Conservation (phyloP, 2,113 vertebrate genomes). For the Calyptommatus sinebrachiatus region DNA sequence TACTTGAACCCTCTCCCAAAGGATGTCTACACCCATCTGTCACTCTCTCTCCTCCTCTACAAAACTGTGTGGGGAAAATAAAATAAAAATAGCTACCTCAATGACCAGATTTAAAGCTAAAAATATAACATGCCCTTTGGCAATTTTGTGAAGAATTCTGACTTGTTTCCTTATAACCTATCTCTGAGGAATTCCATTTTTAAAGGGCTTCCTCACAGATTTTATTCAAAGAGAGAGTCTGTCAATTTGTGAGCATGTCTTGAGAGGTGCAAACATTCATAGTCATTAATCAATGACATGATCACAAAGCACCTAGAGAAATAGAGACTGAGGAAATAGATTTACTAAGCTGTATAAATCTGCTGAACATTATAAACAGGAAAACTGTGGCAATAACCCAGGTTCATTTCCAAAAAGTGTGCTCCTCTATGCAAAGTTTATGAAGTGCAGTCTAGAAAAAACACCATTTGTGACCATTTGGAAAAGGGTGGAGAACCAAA, state of each 20-base stretch:
- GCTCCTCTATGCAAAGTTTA: constrained; percentile 1
- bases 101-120: background rate
- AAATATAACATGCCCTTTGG: background rate
- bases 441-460: constrained; percentile 18
- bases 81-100: background rate
- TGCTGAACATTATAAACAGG: background rate
- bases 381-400: background rate
- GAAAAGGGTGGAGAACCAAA: constrained; percentile 7
- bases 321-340: constrained; percentile 1
- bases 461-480: constrained; percentile 22
- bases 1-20: no score
- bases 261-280: constrained; percentile 9
- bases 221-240: constrained; percentile 14
- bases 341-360: constrained; percentile 11
- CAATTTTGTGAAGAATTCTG: constrained; percentile 21
- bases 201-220: background rate
- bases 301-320: constrained; percentile 24
- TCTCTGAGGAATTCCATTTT: constrained; percentile 9
- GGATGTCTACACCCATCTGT: background rate
- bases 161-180: background rate
- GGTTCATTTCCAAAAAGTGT: constrained; percentile 25
- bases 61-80: constrained; percentile 2
- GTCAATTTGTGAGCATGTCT: constrained; percentile 18
- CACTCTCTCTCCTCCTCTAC: background rate
- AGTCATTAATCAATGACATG: constrained; percentile 24